Percentiles rank a stretch among this genome's conserved stretches.
Evolutionary conservation across 2,888 invertebrate species (phyloP).

Genomic region (Ellobium chinense): DNA sequence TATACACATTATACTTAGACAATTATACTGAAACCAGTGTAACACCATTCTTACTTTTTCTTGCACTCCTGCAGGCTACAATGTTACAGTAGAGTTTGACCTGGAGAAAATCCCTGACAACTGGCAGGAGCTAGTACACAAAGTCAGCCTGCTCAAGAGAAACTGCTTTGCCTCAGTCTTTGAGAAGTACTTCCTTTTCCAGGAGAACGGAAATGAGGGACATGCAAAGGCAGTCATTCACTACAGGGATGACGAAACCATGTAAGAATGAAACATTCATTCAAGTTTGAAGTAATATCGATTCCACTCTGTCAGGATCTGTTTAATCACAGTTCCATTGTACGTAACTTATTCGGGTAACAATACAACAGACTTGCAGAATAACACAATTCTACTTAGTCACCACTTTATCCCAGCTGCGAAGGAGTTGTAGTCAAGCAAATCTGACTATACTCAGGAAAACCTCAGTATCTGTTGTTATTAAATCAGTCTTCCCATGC

Average conservation of each 20-base stretch:
- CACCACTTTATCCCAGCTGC: no score
- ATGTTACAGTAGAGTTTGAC: conserved; percentile 95
- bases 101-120: conserved; percentile 94
- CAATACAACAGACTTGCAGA: no score
- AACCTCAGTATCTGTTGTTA: no score
- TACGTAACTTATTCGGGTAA: no score
- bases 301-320: no score
- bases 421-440: no score
- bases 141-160: conserved; percentile 95
- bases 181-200: conserved; percentile 99
- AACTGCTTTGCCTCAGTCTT: conserved; percentile 99
- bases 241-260: conserved; percentile 98
- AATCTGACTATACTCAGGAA: no score
- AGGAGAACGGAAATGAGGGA: conserved; percentile 93
- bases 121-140: conserved; percentile 93
- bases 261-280: conserved; percentile 83
- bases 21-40: background rate
- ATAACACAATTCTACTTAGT: no score
- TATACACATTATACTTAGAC: no score
- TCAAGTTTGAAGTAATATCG: no score
- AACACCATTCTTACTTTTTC: background rate
- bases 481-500: no score
- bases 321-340: no score
- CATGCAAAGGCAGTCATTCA: conserved; percentile 98
- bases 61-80: conserved; percentile 91